Percentiles rank a stretch among this genome's conserved stretches.
Evolutionary conservation across 2,113 vertebrate species (phyloP).

Genomic region (Calyptommatus sinebrachiatus): DNA sequence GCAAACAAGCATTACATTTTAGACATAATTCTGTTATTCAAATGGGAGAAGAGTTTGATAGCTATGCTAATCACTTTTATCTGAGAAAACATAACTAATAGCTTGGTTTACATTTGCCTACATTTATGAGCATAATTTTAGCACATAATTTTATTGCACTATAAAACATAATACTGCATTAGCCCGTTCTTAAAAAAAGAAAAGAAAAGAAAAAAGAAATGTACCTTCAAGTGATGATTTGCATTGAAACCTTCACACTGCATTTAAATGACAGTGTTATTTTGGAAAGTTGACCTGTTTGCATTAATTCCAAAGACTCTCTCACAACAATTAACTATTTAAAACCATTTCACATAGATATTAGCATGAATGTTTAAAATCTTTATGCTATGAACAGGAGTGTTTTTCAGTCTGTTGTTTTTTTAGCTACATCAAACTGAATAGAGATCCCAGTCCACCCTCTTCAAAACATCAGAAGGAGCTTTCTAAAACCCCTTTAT

Average conservation of each 20-base stretch:
- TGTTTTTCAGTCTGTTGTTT: constrained; percentile 57
- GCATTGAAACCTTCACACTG: constrained; percentile 69
- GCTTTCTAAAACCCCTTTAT: constrained; percentile 37
- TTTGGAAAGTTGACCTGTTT: constrained; percentile 67
- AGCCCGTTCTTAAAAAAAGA: constrained; percentile 68
- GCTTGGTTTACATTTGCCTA: constrained; percentile 83
- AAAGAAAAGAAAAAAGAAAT: constrained; percentile 45
- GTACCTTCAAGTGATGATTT: constrained; percentile 80
- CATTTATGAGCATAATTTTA: constrained; percentile 85
- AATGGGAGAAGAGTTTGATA: constrained; percentile 82
- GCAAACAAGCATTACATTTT: constrained; percentile 71
- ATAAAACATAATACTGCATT: constrained; percentile 85
- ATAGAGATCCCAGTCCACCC: constrained; percentile 29
- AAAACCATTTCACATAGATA: constrained; percentile 57
- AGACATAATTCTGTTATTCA: constrained; percentile 83
- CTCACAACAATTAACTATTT: constrained; percentile 64
- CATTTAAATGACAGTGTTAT: constrained; percentile 71
- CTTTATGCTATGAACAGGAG: constrained; percentile 62
- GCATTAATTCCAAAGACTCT: constrained; percentile 67
- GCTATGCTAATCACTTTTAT: constrained; percentile 88
- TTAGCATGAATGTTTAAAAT: constrained; percentile 59
- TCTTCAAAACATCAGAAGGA: not conserved
- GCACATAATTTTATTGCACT: constrained; percentile 82
- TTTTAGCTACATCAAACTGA: constrained; percentile 61
- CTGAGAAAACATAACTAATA: constrained; percentile 86